A percentile compares a stretch with the other conserved stretches of the same genome.
Conservation (phyloP, 1,140 invertebrate genomes). For the Archivesica marissinica region DNA sequence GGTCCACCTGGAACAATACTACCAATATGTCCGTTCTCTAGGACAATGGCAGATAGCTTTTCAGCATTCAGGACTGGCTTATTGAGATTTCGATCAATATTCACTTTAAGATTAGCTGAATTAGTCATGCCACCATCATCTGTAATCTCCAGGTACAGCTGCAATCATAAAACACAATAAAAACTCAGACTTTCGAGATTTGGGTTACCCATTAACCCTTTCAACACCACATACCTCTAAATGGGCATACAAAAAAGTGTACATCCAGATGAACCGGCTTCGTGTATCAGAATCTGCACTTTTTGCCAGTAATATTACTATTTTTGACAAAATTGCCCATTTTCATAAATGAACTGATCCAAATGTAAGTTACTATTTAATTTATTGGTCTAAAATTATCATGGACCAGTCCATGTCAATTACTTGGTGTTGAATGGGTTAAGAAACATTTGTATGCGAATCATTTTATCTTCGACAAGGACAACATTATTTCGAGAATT, state of each 20-base stretch:
- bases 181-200: not conserved
- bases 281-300: not conserved
- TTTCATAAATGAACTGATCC: too few relatives aligned
- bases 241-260: too few relatives aligned
- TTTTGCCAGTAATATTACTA: not conserved
- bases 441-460: too few relatives aligned
- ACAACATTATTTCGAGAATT: too few relatives aligned
- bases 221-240: too few relatives aligned
- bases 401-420: too few relatives aligned
- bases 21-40: constrained; percentile 62
- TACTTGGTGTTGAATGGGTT: too few relatives aligned
- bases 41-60: not conserved
- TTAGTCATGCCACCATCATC: constrained; percentile 74
- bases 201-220: not conserved
- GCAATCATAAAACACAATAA: constrained; percentile 48
- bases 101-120: constrained; percentile 67
- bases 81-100: constrained; percentile 73
- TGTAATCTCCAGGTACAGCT: constrained; percentile 72
- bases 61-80: constrained; percentile 64
- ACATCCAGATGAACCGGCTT: too few relatives aligned
- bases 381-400: too few relatives aligned
- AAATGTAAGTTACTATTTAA: too few relatives aligned
- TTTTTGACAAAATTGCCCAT: too few relatives aligned
- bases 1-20: constrained; percentile 39
- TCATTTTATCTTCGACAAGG: too few relatives aligned